Conservation (phyloP, 2,888 invertebrate genomes). For the Dicyrtomina minuta region DNA sequence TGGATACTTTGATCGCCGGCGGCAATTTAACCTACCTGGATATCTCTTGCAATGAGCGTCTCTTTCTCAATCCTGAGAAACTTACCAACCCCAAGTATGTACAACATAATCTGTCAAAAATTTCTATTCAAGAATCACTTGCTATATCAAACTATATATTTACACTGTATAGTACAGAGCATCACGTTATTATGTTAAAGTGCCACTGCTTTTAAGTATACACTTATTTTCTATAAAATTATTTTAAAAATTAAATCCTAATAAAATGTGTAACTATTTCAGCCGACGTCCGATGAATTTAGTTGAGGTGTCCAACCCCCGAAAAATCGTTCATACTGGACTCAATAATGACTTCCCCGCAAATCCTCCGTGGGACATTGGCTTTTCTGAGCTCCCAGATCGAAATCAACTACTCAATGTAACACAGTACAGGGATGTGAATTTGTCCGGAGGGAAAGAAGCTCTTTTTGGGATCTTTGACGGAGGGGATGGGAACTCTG, state of each 20-base stretch:
- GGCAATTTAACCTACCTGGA: slow-evolving; percentile 81
- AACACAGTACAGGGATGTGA: slow-evolving; percentile 51
- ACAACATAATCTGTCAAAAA: background rate
- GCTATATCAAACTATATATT: background rate
- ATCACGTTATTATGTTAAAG: too few relatives aligned
- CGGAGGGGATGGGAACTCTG: slow-evolving; percentile 56
- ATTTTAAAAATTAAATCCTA: background rate
- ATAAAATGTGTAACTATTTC: slow-evolving; percentile 4
- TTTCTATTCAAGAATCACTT: background rate
- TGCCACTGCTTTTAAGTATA: too few relatives aligned
- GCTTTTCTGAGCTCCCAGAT: slow-evolving; percentile 82
- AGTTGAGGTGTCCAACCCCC: slow-evolving; percentile 76
- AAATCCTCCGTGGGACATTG: slow-evolving; percentile 74
- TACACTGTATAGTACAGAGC: background rate
- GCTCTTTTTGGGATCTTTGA: slow-evolving; percentile 82
- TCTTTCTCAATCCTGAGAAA: slow-evolving; percentile 70
- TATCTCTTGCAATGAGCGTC: slow-evolving; percentile 76
- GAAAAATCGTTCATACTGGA: slow-evolving; percentile 38
- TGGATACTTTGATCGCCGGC: slow-evolving; percentile 68
- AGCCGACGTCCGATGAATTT: slow-evolving; percentile 72
- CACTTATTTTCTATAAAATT: background rate
- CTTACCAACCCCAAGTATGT: slow-evolving; percentile 47
- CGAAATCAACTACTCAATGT: slow-evolving; percentile 55
- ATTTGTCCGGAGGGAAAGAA: slow-evolving; percentile 62
- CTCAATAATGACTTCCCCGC: slow-evolving; percentile 56